Evolutionary conservation across 37 sponge, comb jelly and placozoan genomes (phyloP).

Genomic region (Ephydatia muelleri): DNA sequence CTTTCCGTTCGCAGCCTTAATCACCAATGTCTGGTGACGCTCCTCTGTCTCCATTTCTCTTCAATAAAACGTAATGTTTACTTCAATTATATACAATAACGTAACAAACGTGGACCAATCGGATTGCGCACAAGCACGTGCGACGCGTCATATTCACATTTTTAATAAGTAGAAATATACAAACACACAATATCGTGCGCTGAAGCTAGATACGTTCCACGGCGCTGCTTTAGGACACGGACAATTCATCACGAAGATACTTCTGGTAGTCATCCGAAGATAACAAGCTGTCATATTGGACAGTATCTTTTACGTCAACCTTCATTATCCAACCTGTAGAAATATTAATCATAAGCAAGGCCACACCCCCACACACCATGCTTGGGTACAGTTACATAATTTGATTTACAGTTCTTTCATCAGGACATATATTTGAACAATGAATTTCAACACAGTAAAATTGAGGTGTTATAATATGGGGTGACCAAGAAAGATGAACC

Average conservation of each 20-base stretch:
- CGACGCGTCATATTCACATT: too few relatives aligned
- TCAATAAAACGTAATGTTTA: neutral
- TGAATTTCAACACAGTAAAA: too few relatives aligned
- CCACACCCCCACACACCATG: neutral
- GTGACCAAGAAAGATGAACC: too few relatives aligned
- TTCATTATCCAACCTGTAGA: conserved; percentile 70
- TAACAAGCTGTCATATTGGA: conserved; percentile 29
- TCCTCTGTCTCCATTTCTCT: neutral
- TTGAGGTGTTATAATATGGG: too few relatives aligned
- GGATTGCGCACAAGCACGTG: conserved; percentile 17
- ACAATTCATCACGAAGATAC: neutral
- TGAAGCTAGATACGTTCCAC: neutral
- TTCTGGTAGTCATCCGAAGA: neutral
- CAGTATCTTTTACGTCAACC: conserved; percentile 26
- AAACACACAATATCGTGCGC: too few relatives aligned
- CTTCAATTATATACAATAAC: neutral
- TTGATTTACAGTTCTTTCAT: too few relatives aligned
- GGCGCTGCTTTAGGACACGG: neutral
- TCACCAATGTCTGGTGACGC: neutral
- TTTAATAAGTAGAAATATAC: too few relatives aligned
- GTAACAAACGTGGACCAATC: neutral
- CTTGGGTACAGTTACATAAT: neutral
- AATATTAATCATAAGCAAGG: neutral
- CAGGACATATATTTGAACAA: too few relatives aligned
- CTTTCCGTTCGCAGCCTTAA: conserved; percentile 73